These are phyloP conservation scores for Hydropotes inermis DNA, from an alignment of 2,113 vertebrate genomes.

Conservation along the genomic window DNA sequence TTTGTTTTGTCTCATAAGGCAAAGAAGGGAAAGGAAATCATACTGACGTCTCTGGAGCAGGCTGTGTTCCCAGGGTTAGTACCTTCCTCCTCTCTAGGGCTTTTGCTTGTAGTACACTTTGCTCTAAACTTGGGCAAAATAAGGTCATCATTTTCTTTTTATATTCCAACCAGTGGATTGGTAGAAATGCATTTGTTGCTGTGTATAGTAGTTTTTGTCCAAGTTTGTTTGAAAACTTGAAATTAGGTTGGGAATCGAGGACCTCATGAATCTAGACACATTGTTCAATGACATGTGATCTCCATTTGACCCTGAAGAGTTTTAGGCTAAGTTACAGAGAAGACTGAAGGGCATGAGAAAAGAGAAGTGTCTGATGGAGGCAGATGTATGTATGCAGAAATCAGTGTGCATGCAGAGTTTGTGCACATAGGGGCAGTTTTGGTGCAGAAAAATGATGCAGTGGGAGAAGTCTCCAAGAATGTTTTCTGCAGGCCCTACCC, in stretches of 20 bases:
- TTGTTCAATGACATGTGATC: neutral
- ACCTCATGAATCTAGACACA: neutral
- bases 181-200: constrained; percentile 9
- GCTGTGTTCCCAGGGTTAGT: neutral
- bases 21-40: neutral
- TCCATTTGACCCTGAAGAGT: neutral
- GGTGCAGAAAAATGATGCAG: neutral
- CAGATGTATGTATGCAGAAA: neutral
- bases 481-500: neutral
- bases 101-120: neutral
- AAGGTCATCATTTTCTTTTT: neutral
- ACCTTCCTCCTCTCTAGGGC: neutral
- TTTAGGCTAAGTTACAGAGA: neutral
- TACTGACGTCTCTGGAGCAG: neutral
- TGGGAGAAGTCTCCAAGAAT: neutral
- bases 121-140: neutral
- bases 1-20: neutral
- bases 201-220: neutral
- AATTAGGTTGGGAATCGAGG: neutral
- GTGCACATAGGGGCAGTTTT: neutral
- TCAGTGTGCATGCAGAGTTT: neutral
- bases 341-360: neutral
- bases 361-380: neutral
- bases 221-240: neutral
- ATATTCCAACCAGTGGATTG: neutral